Evolutionary conservation across 2,888 invertebrate genomes (phyloP), one percentile per base, ranked within the genome.

Genomic region (Drosophila longiperda): DNA sequence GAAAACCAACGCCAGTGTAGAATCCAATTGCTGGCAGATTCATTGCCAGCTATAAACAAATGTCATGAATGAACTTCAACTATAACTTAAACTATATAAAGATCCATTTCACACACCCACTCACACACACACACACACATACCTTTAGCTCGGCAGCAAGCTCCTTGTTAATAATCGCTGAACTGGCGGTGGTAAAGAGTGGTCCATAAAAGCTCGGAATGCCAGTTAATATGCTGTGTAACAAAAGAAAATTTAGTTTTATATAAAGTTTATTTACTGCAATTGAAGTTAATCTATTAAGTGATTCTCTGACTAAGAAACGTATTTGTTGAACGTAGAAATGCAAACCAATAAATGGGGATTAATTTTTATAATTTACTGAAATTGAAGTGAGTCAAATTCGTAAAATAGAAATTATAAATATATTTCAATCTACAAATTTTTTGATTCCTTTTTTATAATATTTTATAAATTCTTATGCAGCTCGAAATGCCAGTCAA

Each of bases 171-270:
- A 91, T 78, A 17, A 45, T 36, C 2, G 87, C 91, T 12, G 80
- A 82, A 53, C 84, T 91, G 36, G 87, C 75, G 0, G 84, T 87
- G 4, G 84, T 74, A 49, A 91, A 92, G n/a, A 91, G 66, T 3
- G 91, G 91, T 0, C 87, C 91, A 83, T 90, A 91, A 55, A 91
- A 91, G 0, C 80, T 78, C 0, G 81, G 87, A 3, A 91, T 67
- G 9, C 59, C 74, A 5, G 67, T 87, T 4, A 91, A 48, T 52
- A 91, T 89, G 58, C 91, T 91, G 52, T 20, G 26, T 58, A 23
- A 29, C 68, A 36, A 29, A 3, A 17, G 23, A 1, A 15, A 0
- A 26, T 53, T 33, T 17, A 17, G 9, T 5, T 34, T 45, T 9
- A 20, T 67, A n/a, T 36, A 32, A 45, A 8, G 23, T 23, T 15